Conservation (phyloP, 2,797 vertebrate species). For the Tragopan temminckii region DNA sequence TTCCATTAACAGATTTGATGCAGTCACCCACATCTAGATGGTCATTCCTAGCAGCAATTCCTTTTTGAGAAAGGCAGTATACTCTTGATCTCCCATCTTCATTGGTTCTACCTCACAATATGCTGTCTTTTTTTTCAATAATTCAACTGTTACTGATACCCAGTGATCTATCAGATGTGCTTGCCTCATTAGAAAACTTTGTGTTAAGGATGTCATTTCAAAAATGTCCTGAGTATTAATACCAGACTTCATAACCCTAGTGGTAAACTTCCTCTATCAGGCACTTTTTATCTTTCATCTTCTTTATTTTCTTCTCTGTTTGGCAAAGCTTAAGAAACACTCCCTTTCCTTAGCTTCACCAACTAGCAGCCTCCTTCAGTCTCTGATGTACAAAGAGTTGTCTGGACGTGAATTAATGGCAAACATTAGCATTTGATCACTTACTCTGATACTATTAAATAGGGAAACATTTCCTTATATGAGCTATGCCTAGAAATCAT, state of each 20-base stretch:
- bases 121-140: conserved; percentile 95
- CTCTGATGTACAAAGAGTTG: not conserved
- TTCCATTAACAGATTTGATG: conserved; percentile 92
- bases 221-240: no score
- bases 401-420: not conserved
- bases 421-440: not conserved
- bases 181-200: no score
- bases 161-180: not conserved
- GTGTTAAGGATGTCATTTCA: no score
- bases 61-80: conserved; percentile 92
- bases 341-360: not conserved
- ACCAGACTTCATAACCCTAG: no score
- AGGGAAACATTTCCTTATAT: not conserved
- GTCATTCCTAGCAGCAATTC: conserved; percentile 93
- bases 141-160: conserved; percentile 90
- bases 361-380: not conserved
- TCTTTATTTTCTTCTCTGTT: not conserved
- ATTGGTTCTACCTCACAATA: conserved; percentile 91
- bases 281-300: no score
- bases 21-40: conserved; percentile 94
- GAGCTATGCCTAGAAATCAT: not conserved
- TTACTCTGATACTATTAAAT: not conserved
- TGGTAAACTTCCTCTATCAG: no score
- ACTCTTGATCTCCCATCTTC: conserved; percentile 93
- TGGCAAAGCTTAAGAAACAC: not conserved